These are phyloP conservation scores for Rhinoptilus africanus DNA, from an alignment of 2,113 vertebrate genomes.

Conservation along the genomic window DNA sequence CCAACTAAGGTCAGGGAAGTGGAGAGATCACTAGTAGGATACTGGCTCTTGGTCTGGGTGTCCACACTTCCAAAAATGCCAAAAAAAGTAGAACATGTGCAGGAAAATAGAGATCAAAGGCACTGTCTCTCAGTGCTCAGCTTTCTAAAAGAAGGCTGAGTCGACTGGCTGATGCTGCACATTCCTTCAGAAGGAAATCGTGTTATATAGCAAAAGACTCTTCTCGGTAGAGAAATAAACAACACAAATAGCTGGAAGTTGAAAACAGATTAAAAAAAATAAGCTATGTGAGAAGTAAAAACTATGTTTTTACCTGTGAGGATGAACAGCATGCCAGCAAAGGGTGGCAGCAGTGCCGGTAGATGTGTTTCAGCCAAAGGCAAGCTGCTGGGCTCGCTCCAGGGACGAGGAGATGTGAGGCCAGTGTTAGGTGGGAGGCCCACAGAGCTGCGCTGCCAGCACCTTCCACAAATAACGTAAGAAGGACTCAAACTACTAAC, in stretches of 20 bases:
- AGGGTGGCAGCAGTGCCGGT: neutral
- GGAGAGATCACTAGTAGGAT: neutral
- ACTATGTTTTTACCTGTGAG: neutral
- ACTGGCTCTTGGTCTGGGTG: neutral
- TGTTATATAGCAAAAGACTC: rapidly evolving
- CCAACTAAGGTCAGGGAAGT: neutral
- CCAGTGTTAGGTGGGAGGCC: rapidly evolving
- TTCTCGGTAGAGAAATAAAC: neutral
- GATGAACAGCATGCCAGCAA: neutral
- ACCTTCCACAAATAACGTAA: neutral
- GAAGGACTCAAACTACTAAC: neutral
- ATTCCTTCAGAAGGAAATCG: neutral
- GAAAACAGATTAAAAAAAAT: neutral
- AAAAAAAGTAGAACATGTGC: neutral
- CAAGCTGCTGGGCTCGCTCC: neutral
- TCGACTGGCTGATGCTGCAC: neutral
- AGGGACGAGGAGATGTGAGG: neutral
- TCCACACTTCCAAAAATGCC: neutral
- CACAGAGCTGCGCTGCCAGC: rapidly evolving
- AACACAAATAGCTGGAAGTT: neutral
- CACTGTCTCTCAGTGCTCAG: neutral
- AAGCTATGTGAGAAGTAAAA: neutral
- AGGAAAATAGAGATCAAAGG: neutral
- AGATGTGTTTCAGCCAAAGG: neutral
- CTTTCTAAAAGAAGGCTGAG: neutral